Evolutionary conservation across 2,113 vertebrate species (phyloP).

Genomic region (Charadrius vociferus): DNA sequence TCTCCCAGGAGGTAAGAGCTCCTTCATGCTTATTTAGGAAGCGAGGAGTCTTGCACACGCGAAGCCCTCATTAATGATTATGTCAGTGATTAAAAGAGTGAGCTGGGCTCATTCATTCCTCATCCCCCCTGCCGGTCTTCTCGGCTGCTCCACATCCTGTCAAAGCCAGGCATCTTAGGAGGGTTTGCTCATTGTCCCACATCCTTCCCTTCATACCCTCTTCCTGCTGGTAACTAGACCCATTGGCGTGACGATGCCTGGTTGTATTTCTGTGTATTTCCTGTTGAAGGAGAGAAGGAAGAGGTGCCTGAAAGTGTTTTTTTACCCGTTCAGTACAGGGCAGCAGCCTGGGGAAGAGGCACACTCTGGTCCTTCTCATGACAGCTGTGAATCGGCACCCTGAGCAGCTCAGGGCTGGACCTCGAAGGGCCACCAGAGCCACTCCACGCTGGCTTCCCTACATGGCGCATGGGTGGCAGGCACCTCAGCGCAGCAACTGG

Average conservation of each 20-base stretch:
- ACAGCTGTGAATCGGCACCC: neutral
- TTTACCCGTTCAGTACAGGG: neutral
- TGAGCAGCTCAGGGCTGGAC: neutral
- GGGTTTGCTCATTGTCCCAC: constrained; percentile 24
- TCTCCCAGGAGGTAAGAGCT: neutral
- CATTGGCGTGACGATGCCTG: neutral
- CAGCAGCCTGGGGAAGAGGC: neutral
- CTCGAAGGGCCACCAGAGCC: neutral
- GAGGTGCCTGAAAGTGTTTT: neutral
- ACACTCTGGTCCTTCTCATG: neutral
- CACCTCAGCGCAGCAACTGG: neutral
- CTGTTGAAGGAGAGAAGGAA: neutral
- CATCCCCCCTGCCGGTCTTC: neutral
- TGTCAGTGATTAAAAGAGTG: neutral
- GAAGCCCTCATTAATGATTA: neutral
- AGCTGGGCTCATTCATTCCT: neutral
- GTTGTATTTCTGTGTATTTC: neutral
- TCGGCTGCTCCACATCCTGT: constrained; percentile 34
- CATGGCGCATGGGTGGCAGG: neutral
- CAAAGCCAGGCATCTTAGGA: neutral
- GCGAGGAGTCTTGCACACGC: neutral
- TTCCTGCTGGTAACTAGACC: neutral
- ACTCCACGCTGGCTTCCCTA: accelerated
- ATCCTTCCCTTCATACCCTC: neutral
- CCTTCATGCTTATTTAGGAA: neutral